Percentiles rank a stretch among this genome's conserved stretches.
Evolutionary conservation across 2,113 vertebrate genomes (phyloP).

Genomic region (Dipodomys spectabilis): DNA sequence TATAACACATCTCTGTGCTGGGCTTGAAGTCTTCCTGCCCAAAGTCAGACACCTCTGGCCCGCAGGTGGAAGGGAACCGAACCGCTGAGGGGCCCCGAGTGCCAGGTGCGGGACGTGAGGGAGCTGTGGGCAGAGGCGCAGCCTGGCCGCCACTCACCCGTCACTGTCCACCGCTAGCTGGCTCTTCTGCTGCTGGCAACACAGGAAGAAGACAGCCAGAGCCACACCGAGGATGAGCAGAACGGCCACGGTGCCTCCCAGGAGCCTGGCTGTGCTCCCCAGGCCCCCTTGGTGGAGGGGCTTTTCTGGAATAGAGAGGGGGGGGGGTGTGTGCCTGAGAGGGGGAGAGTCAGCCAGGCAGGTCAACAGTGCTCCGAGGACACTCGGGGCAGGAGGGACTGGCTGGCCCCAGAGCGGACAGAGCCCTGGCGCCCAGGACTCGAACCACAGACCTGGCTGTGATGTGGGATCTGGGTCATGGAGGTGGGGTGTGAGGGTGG

Average conservation of each 20-base stretch:
- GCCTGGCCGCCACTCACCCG: conserved; percentile 89
- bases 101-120: not conserved
- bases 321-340: not conserved
- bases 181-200: conserved; percentile 90
- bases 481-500: not conserved
- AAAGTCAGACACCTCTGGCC: too few relatives aligned
- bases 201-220: conserved; percentile 90
- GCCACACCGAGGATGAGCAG: conserved; percentile 89
- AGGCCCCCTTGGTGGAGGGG: conserved; percentile 89
- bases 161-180: conserved; percentile 86
- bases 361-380: not conserved
- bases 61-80: too few relatives aligned
- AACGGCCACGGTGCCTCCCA: conserved; percentile 89
- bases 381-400: not conserved
- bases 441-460: not conserved
- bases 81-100: too few relatives aligned
- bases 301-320: conserved; percentile 89
- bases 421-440: not conserved
- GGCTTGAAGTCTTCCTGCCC: too few relatives aligned
- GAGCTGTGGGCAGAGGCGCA: not conserved
- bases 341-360: too few relatives aligned
- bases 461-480: not conserved
- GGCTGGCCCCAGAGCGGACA: not conserved
- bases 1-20: not conserved
- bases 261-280: conserved; percentile 89